Conservation (phyloP, 2,888 invertebrate species). For the Agonopterix subpropinquella region DNA sequence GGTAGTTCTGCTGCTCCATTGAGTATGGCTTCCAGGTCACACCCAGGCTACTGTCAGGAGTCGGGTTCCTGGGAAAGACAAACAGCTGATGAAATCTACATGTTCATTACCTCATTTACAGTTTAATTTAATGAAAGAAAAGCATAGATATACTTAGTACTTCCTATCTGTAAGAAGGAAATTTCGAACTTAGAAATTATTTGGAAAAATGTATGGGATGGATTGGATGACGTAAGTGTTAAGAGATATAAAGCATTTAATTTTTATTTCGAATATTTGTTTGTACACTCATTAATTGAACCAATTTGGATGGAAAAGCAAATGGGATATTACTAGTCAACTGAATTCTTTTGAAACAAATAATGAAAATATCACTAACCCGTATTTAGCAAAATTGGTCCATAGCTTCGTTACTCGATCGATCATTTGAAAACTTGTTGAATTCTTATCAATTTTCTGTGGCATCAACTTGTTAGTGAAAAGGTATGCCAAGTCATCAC, state of each 20-base stretch:
- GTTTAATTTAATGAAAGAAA: no score
- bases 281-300: no score
- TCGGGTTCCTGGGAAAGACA: slow-evolving; percentile 20
- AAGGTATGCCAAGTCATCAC: slow-evolving; percentile 3
- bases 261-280: no score
- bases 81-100: no score
- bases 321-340: slow-evolving; percentile 3
- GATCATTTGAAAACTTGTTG: slow-evolving; percentile 12
- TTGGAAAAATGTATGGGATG: no score
- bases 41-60: slow-evolving; percentile 18
- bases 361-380: slow-evolving; percentile 11
- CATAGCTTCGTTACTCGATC: slow-evolving; percentile 13
- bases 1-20: slow-evolving; percentile 15
- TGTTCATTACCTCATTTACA: no score
- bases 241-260: no score
- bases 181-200: no score
- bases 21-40: slow-evolving; percentile 21
- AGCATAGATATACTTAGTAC: no score
- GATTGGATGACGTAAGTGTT: no score
- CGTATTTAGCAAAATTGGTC: slow-evolving; percentile 20
- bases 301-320: no score
- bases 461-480: background rate
- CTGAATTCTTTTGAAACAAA: background rate
- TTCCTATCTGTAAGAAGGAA: no score
- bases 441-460: background rate